Evolutionary conservation across 2,113 vertebrate genomes (phyloP).

Genomic region (Picathartes gymnocephalus): DNA sequence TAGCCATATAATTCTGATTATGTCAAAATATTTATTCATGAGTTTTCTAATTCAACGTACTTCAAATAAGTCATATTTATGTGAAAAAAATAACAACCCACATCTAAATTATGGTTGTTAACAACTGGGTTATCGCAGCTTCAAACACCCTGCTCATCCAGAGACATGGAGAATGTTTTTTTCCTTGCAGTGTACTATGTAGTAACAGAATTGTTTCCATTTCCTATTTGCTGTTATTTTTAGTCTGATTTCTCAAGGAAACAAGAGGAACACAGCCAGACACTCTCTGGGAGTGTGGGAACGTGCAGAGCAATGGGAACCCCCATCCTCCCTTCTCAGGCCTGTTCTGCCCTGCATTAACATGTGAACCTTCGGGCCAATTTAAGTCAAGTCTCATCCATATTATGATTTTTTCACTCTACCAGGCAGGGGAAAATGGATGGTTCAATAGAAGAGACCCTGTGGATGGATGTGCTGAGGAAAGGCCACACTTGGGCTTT

Average conservation of each 20-base stretch:
- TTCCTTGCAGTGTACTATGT: background rate
- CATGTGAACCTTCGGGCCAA: background rate
- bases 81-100: background rate
- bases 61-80: conserved; percentile 65
- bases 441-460: background rate
- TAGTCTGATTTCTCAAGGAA: background rate
- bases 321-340: background rate
- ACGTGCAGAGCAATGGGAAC: background rate
- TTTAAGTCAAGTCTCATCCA: background rate
- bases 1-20: conserved; percentile 72
- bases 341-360: background rate
- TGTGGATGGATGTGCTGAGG: background rate
- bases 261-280: background rate
- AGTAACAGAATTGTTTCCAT: background rate
- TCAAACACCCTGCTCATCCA: conserved; percentile 13
- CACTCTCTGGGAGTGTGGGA: background rate
- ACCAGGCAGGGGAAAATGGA: background rate
- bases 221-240: background rate
- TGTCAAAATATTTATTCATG: conserved; percentile 74
- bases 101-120: conserved; percentile 43
- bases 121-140: conserved; percentile 23
- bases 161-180: background rate
- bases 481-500: background rate
- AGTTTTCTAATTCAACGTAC: conserved; percentile 65
- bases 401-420: background rate